Percentiles rank a stretch among this genome's conserved stretches.
Evolutionary conservation across 2,113 vertebrate genomes (phyloP).

Genomic region (Atlantisia rogersi): DNA sequence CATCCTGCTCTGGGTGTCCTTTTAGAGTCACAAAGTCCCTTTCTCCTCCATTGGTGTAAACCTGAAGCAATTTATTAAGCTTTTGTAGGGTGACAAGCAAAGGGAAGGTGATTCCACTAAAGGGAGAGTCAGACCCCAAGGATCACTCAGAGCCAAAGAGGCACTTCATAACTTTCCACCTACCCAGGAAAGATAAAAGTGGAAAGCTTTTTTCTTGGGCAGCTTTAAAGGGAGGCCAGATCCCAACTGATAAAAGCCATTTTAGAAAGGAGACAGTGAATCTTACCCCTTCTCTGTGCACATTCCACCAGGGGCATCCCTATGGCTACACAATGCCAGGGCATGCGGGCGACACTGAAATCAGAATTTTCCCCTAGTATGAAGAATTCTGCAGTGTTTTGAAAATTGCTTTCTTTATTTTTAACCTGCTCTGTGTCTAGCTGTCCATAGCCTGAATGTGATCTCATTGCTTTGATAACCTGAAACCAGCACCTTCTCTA

Average conservation of each 20-base stretch:
- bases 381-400: background rate
- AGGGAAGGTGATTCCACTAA: background rate
- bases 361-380: background rate
- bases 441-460: background rate
- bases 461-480: background rate
- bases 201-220: background rate
- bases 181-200: background rate
- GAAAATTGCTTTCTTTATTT: background rate
- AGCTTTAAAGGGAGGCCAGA: background rate
- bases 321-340: rapidly evolving
- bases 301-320: background rate
- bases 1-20: background rate
- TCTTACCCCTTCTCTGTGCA: background rate
- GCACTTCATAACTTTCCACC: background rate
- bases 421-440: background rate
- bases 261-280: background rate
- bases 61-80: background rate
- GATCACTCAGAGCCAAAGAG: rapidly evolving
- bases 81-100: rapidly evolving
- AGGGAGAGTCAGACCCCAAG: background rate
- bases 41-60: background rate
- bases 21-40: background rate
- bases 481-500: background rate
- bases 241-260: background rate
- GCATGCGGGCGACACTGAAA: rapidly evolving